A percentile compares a stretch with the other conserved stretches of the same genome.
These are phyloP conservation scores for Triops longicaudatus DNA, from an alignment of 1,140 invertebrate genomes.

Conservation along the genomic window DNA sequence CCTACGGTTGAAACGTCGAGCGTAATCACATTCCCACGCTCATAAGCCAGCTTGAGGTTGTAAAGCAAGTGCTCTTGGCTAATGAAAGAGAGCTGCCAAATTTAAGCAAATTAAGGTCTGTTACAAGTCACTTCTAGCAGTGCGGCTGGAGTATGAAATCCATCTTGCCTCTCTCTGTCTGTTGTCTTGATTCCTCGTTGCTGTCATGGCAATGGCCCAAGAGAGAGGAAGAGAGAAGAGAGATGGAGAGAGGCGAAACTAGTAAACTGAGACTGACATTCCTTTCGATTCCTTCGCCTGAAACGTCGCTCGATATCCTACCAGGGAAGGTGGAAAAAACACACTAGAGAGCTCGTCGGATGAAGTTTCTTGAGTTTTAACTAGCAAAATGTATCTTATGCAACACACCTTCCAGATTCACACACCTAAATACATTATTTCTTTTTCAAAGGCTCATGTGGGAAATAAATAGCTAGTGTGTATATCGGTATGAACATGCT, in stretches of 20 bases:
- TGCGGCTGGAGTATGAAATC: neutral
- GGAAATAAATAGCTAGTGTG: no score
- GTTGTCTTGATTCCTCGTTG: neutral
- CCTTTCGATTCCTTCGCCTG: neutral
- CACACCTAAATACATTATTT: no score
- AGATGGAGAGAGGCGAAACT: neutral
- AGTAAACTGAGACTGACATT: neutral
- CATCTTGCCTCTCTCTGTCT: neutral
- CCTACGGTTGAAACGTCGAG: neutral
- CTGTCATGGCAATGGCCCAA: constrained; percentile 6
- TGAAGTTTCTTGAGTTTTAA: neutral
- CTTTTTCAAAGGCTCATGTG: no score
- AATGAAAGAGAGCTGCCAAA: neutral
- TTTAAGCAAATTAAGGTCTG: constrained; percentile 4
- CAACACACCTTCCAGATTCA: neutral
- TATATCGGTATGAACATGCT: no score
- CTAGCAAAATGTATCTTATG: neutral
- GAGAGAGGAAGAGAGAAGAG: neutral
- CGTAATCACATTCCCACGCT: neutral
- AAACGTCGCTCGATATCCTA: neutral
- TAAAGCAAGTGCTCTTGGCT: neutral
- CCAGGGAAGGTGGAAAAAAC: neutral
- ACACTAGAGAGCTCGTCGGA: neutral
- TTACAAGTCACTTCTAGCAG: neutral
- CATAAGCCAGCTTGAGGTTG: neutral